Base-by-base conservation (phyloP, 2,797 vertebrate species). In the Poeciliopsis gracilis region DNA sequence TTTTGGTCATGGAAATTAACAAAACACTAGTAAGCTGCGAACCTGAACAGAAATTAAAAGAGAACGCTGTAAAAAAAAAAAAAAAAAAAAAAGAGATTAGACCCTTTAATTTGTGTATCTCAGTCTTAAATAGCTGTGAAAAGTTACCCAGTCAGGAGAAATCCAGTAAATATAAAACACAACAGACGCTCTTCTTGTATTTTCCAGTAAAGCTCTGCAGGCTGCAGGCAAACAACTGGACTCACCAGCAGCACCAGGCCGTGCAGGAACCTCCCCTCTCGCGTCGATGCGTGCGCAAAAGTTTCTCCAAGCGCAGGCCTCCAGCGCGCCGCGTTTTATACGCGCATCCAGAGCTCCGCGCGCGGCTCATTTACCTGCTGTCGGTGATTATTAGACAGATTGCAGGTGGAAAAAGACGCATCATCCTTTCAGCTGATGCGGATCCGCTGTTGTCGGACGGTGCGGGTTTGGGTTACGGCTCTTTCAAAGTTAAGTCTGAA, bases 331-430 rank as follows among this genome's bases (percentile, higher is more conserved):
- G 69, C 75, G 18, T 90, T 94, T 80, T 94, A 93, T 92, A 90
- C 73, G 10, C 20, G 72, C 77, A 80, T 33, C 73, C 69, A 18
- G 7, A 77, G 73, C 70, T 84, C 79, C 63, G 11, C 30, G 55
- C 78, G 3, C 53, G 74, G 76, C 81, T 93, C 92, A 89, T 89
- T 89, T 90, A 94, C 95, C 95, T 95, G 93, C 95, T 95, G 95
- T 93, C 89, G 88, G 86, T 89, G 87, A 94, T 90, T 91, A 91
- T 95, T 93, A 92, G 93, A 91, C 92, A 94, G 92, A 94, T 94
- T 94, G 90, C 90, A 87, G 84, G 90, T 92, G 93, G 93, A 94
- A 92, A 92, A 94, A 86, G 78, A 82, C n/a, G 86, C 92, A 85
- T 95, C 87, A 90, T 91, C 89, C 88, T 91, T 89, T 92, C 89